Evolutionary conservation across 2,888 invertebrate genomes (phyloP).

Genomic region (Chesias legatella): DNA sequence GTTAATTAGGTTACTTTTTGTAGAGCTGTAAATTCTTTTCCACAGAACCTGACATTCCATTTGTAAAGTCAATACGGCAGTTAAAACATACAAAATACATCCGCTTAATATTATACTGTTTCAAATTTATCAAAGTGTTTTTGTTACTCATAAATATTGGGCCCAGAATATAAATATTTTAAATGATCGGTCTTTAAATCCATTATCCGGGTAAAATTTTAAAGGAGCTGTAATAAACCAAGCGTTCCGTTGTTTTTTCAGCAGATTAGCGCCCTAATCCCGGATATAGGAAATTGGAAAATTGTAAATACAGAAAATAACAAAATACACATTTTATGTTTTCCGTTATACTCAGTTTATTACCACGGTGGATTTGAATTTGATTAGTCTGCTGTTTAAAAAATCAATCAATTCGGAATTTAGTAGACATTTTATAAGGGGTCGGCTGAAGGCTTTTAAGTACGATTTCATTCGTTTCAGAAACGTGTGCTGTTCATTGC

Average conservation of each 20-base stretch:
- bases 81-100: too few species aligned
- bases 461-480: too few species aligned
- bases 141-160: too few species aligned
- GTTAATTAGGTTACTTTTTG: not conserved
- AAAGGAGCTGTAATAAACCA: slow-evolving; percentile 35
- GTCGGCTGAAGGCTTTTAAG: too few species aligned
- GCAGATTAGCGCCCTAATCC: slow-evolving; percentile 40
- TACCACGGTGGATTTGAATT: slow-evolving; percentile 23
- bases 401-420: slow-evolving; percentile 31
- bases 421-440: slow-evolving; percentile 20
- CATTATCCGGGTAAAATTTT: slow-evolving; percentile 21
- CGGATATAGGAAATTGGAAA: slow-evolving; percentile 44
- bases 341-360: slow-evolving; percentile 25
- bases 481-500: too few species aligned
- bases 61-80: too few species aligned
- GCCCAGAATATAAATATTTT: too few species aligned
- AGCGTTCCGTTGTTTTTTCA: slow-evolving; percentile 32
- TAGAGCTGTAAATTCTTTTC: too few species aligned
- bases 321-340: slow-evolving; percentile 29
- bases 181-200: slow-evolving; percentile 5
- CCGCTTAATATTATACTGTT: too few species aligned
- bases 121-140: too few species aligned
- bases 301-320: slow-evolving; percentile 34
- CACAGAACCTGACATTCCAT: too few species aligned
- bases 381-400: slow-evolving; percentile 31